phyloP scores from a whole-genome alignment of 2,888 invertebrate genomes.

The Drosophila tanythrix region DNA sequence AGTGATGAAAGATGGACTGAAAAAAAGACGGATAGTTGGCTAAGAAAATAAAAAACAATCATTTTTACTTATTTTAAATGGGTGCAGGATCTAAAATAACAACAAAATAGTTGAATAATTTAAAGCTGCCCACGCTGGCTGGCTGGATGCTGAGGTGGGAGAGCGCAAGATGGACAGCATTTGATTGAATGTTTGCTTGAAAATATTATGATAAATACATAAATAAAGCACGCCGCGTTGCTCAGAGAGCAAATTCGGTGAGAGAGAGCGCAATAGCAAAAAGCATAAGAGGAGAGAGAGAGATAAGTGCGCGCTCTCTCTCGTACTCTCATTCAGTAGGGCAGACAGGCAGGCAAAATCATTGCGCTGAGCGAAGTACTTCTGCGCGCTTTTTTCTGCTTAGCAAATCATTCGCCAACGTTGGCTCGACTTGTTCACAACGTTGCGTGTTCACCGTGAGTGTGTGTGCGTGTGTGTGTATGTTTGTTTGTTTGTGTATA shows the following conservation, averaged over 20 bases:
- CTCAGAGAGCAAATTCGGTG: neutral
- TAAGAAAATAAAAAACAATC: neutral
- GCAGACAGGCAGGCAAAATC: neutral
- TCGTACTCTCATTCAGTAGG: neutral
- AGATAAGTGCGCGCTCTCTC: constrained; percentile 35
- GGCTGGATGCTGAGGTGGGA: constrained; percentile 7
- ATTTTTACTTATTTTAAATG: neutral
- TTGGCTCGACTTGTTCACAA: constrained; percentile 67
- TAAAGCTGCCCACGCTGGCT: constrained; percentile 59
- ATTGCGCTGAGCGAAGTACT: constrained; percentile 54
- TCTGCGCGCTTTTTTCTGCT: constrained; percentile 56
- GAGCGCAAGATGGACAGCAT: constrained; percentile 23
- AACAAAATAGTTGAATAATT: constrained; percentile 41
- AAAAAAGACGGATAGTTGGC: neutral
- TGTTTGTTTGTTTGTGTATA: constrained; percentile 11
- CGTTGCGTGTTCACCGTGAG: constrained; percentile 59
- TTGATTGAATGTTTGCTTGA: constrained; percentile 71
- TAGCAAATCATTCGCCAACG: constrained; percentile 61
- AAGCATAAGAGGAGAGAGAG: constrained; percentile 11
- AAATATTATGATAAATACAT: constrained; percentile 42
- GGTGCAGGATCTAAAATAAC: neutral
- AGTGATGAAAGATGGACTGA: neutral
- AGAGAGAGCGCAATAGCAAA: constrained; percentile 1
- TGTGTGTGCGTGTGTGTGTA: constrained; percentile 14
- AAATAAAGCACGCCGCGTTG: constrained; percentile 26